A percentile compares a stretch with the other conserved stretches of the same genome.
phyloP scores from a whole-genome alignment of 92 coral and sea anemone genomes.

The Muricea muricata region DNA sequence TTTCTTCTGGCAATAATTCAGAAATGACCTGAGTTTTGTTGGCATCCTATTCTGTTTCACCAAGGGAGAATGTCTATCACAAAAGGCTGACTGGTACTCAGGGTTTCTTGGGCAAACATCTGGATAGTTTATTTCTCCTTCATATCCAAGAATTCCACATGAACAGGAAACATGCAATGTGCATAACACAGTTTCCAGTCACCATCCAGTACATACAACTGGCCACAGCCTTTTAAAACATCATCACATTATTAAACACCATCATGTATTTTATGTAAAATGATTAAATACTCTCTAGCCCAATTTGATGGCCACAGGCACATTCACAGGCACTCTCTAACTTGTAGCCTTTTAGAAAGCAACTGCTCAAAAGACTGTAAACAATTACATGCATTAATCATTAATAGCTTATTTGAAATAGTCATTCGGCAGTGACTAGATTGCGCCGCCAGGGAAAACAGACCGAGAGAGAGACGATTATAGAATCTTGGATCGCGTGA shows the following conservation, averaged over 20 bases:
- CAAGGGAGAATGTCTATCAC: conserved; percentile 14
- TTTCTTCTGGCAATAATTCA: conserved; percentile 40
- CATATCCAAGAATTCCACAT: conserved; percentile 56
- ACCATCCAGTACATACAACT: conserved; percentile 62
- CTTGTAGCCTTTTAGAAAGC: too few relatives aligned
- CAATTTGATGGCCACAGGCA: background rate
- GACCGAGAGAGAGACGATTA: too few relatives aligned
- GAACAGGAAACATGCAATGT: conserved; percentile 66
- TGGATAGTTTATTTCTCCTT: conserved; percentile 52
- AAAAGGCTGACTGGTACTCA: conserved; percentile 42
- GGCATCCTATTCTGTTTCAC: conserved; percentile 21
- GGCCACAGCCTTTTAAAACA: conserved; percentile 54
- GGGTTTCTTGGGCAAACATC: conserved; percentile 45
- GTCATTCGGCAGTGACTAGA: too few relatives aligned
- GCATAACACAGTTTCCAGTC: conserved; percentile 60
- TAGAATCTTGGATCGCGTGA: too few relatives aligned
- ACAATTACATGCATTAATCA: too few relatives aligned
- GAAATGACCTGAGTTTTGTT: conserved; percentile 28
- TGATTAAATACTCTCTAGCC: background rate
- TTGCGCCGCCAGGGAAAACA: too few relatives aligned
- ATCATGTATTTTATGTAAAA: background rate
- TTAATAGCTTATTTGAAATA: too few relatives aligned
- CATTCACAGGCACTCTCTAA: background rate
- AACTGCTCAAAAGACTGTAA: too few relatives aligned
- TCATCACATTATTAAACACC: background rate